These are phyloP conservation scores for Microplitis deprimator DNA, from an alignment of 2,888 invertebrate genomes.

Conservation along the genomic window DNA sequence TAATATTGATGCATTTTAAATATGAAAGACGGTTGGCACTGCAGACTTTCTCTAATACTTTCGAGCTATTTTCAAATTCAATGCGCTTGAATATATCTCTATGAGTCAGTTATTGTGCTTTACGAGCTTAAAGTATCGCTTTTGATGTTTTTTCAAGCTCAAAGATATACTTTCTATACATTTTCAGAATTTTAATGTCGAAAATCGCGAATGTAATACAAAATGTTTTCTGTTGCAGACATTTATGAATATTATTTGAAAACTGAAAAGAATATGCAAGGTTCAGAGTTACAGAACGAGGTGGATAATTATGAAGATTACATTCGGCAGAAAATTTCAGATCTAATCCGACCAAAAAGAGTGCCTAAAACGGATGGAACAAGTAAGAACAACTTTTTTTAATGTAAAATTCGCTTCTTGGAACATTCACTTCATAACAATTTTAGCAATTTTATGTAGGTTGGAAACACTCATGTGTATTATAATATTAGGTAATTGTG, in stretches of 20 bases:
- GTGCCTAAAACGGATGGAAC: not conserved
- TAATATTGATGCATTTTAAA: not conserved
- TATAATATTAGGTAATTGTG: not conserved
- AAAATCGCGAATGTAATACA: not conserved
- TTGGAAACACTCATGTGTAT: not conserved
- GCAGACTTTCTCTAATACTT: not conserved
- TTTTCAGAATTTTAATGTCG: not conserved
- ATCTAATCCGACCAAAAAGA: not conserved
- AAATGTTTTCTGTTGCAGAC: not conserved
- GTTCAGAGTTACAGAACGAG: not conserved
- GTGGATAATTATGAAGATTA: not conserved
- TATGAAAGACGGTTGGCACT: not conserved
- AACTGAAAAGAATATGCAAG: not conserved
- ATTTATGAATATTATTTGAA: not conserved
- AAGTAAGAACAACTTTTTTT: not conserved
- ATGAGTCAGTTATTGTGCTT: not conserved
- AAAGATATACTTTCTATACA: not conserved
- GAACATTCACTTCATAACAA: not conserved
- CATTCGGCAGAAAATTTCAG: not conserved
- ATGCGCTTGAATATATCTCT: not conserved
- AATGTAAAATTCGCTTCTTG: not conserved
- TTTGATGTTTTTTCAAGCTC: not conserved
- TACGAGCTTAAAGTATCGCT: not conserved
- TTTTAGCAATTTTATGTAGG: not conserved
- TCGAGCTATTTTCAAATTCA: not conserved